These are phyloP conservation scores for Andrena fulva DNA, from an alignment of 2,888 invertebrate species.

Conservation along the genomic window DNA sequence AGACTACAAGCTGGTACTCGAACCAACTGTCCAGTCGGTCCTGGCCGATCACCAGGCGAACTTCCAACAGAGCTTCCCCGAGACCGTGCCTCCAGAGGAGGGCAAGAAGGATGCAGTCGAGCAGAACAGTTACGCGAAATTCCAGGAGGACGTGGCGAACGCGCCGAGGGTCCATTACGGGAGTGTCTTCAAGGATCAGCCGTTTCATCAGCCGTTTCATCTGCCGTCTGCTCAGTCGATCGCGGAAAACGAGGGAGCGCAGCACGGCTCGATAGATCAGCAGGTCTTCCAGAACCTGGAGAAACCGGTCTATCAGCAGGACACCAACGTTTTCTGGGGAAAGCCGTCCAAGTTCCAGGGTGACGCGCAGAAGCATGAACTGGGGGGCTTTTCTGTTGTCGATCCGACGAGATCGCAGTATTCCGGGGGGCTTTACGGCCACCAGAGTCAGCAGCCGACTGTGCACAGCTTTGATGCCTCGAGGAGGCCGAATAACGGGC, in stretches of 20 bases:
- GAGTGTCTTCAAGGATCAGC: conserved; percentile 8
- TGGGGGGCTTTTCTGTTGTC: background rate
- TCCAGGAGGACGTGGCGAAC: conserved; percentile 62
- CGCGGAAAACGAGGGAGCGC: conserved; percentile 21
- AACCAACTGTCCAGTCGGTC: conserved; percentile 6
- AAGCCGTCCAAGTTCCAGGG: conserved; percentile 66
- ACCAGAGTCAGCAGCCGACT: conserved; percentile 31
- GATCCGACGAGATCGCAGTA: conserved; percentile 27
- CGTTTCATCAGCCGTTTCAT: conserved; percentile 12
- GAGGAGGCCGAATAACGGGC: conserved; percentile 41
- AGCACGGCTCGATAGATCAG: conserved; percentile 25
- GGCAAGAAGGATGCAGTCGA: background rate
- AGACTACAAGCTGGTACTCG: background rate
- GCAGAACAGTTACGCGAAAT: conserved; percentile 55
- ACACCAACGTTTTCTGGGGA: conserved; percentile 5
- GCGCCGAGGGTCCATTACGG: conserved; percentile 19
- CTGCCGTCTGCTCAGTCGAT: conserved; percentile 1
- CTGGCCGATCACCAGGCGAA: background rate
- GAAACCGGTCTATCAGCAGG: conserved; percentile 44
- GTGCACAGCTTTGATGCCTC: conserved; percentile 18
- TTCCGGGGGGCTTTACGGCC: conserved; percentile 13
- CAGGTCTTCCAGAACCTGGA: conserved; percentile 36
- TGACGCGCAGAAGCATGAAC: conserved; percentile 11
- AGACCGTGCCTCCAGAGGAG: background rate
- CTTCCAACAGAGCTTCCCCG: conserved; percentile 8